Conservation (phyloP, 2,113 vertebrate species). For the Crotalus horridus region DNA sequence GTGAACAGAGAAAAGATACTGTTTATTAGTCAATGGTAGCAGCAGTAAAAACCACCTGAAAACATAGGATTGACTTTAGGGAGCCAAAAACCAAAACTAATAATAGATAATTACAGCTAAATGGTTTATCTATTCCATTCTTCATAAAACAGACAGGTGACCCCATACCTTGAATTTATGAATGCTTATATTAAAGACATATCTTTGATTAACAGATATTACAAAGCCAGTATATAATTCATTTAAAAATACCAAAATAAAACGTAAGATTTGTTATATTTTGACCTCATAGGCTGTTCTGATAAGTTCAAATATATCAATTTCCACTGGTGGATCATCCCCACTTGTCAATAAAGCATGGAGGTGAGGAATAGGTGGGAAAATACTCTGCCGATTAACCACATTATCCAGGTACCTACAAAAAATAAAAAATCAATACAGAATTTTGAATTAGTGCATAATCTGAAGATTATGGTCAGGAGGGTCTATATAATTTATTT, state of each 20-base stretch:
- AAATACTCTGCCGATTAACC: conserved; percentile 86
- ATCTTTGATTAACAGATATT: not conserved
- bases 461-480: not conserved
- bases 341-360: conserved; percentile 87
- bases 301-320: conserved; percentile 91
- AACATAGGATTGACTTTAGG: not conserved
- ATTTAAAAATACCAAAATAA: not conserved
- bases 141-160: not conserved
- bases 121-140: not conserved
- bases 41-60: not conserved
- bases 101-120: not conserved
- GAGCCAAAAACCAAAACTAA: conserved; percentile 9
- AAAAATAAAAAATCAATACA: conserved; percentile 10
- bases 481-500: conserved; percentile 1
- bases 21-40: not conserved
- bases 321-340: conserved; percentile 82
- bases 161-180: not conserved
- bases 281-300: conserved; percentile 91
- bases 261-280: not conserved
- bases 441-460: conserved; percentile 20
- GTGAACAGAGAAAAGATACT: not conserved
- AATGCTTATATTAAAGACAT: not conserved
- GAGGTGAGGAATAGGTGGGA: conserved; percentile 86
- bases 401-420: conserved; percentile 92
- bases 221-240: not conserved